Evolutionary conservation across 1,140 invertebrate species (phyloP).

Genomic region (Helicoverpa armigera): DNA sequence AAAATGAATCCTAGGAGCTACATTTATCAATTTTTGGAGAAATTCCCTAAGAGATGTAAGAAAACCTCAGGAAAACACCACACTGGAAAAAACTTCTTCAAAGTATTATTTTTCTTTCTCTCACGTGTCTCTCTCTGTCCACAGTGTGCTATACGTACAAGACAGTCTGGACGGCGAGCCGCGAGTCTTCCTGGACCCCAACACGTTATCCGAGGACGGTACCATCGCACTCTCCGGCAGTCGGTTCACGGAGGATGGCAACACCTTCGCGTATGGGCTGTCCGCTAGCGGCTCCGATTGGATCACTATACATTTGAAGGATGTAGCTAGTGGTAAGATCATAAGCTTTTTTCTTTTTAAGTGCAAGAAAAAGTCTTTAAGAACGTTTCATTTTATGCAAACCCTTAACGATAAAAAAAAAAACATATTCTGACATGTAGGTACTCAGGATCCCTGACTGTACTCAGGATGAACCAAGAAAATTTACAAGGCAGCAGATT

Average conservation of each 20-base stretch:
- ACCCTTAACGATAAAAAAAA: too few species aligned
- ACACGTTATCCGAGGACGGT: constrained; percentile 96
- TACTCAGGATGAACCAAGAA: too few species aligned
- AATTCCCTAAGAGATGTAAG: too few species aligned
- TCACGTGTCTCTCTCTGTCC: constrained; percentile 57
- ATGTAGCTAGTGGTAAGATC: constrained; percentile 90
- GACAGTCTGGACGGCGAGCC: constrained; percentile 93
- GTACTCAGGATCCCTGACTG: too few species aligned
- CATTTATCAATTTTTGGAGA: too few species aligned
- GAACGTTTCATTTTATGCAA: too few species aligned
- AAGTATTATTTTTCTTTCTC: neutral
- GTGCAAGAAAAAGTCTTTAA: too few species aligned
- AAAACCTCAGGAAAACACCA: too few species aligned
- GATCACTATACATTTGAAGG: constrained; percentile 95
- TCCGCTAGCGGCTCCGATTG: constrained; percentile 98
- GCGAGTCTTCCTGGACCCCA: constrained; percentile 98
- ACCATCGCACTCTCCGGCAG: constrained; percentile 94
- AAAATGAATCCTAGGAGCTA: too few species aligned
- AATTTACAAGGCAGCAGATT: too few species aligned
- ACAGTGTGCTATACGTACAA: constrained; percentile 97
- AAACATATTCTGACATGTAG: too few species aligned
- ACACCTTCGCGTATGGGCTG: constrained; percentile 96
- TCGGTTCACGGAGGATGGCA: constrained; percentile 96
- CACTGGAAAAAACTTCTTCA: neutral
- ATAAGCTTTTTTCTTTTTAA: too few species aligned